A percentile compares a stretch with the other conserved stretches of the same genome.
These are phyloP conservation scores for Hyppa rectilinea DNA, from an alignment of 2,888 invertebrate genomes.

Conservation along the genomic window DNA sequence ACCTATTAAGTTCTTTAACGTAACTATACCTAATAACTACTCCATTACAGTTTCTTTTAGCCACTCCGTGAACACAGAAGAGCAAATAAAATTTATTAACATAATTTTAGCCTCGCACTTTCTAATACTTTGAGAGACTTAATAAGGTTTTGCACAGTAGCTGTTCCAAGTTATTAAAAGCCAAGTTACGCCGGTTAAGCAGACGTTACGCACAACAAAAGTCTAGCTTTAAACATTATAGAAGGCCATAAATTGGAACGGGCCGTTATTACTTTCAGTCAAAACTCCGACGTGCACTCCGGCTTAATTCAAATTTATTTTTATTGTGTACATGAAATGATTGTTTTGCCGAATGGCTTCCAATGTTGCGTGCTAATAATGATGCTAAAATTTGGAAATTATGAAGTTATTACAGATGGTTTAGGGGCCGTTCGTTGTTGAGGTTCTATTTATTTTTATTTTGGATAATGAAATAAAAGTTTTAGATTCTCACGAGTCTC, in stretches of 20 bases:
- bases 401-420: slow-evolving; percentile 26
- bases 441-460: background rate
- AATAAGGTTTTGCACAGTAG: slow-evolving; percentile 41
- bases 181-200: slow-evolving; percentile 46
- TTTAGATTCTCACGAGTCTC: background rate
- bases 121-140: slow-evolving; percentile 42
- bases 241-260: slow-evolving; percentile 68
- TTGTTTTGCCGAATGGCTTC: slow-evolving; percentile 63
- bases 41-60: slow-evolving; percentile 45
- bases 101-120: slow-evolving; percentile 37
- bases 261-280: slow-evolving; percentile 69
- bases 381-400: slow-evolving; percentile 37
- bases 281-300: slow-evolving; percentile 64
- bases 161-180: slow-evolving; percentile 47
- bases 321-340: slow-evolving; percentile 66
- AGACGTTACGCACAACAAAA: slow-evolving; percentile 58
- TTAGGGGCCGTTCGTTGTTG: slow-evolving; percentile 31
- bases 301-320: slow-evolving; percentile 74
- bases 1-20: slow-evolving; percentile 36
- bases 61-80: slow-evolving; percentile 17
- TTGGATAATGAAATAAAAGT: background rate
- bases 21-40: slow-evolving; percentile 39
- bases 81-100: slow-evolving; percentile 54
- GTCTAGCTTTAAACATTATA: slow-evolving; percentile 58
- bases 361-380: slow-evolving; percentile 49